Evolutionary conservation across 2,113 vertebrate genomes (phyloP).

Genomic region (Epinephelus moara): DNA sequence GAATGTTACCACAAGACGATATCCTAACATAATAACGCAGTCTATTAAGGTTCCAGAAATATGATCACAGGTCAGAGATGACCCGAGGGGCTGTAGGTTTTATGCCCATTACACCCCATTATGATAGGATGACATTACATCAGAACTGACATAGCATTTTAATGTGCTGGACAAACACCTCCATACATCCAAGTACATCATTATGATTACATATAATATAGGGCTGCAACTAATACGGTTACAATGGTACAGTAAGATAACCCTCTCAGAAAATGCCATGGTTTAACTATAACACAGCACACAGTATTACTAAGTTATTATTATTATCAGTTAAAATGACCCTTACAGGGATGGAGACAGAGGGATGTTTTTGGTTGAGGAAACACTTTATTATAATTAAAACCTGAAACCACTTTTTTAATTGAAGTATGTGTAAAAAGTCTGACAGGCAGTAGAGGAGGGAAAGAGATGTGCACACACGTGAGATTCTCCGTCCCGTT

Average conservation of each 20-base stretch:
- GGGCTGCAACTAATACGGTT: background rate
- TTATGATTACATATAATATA: conserved; percentile 8
- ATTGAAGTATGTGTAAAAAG: too few species aligned
- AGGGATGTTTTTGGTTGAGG: too few species aligned
- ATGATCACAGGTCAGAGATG: conserved; percentile 33
- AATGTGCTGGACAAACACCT: background rate
- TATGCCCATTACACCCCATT: conserved; percentile 26
- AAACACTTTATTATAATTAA: too few species aligned
- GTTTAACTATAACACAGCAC: too few species aligned
- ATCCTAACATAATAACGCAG: conserved; percentile 31
- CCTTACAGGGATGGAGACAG: too few species aligned
- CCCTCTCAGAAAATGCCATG: too few species aligned
- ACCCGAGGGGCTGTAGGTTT: conserved; percentile 19
- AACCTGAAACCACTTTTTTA: too few species aligned
- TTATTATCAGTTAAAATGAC: background rate
- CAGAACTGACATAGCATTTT: background rate
- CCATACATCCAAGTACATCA: background rate
- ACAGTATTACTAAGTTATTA: too few species aligned
- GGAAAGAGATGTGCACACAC: too few species aligned
- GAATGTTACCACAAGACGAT: conserved; percentile 22
- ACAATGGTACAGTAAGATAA: too few species aligned
- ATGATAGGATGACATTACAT: background rate
- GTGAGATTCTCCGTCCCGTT: too few species aligned
- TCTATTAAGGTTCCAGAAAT: background rate
- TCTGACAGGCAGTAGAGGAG: too few species aligned